These are phyloP conservation scores for Nasonia longicornis DNA, from an alignment of 1,140 invertebrate genomes.

Conservation along the genomic window DNA sequence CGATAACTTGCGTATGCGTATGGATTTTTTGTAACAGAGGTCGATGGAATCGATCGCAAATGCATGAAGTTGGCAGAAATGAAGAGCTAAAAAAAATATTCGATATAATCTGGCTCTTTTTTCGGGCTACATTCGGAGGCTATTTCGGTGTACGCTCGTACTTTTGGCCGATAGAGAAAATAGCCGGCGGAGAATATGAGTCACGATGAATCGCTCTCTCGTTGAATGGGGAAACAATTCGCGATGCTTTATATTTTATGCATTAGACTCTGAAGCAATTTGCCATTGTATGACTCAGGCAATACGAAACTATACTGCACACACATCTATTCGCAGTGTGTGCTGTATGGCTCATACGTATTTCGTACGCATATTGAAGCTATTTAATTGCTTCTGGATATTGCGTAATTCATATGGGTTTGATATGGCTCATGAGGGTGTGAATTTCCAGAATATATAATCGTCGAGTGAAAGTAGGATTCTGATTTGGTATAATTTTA, in stretches of 20 bases:
- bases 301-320: not conserved
- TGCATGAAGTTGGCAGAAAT: not conserved
- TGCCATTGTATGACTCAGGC: slow-evolving; percentile 11
- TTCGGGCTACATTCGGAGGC: not conserved
- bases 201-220: slow-evolving; percentile 11
- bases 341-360: not conserved
- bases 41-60: not conserved
- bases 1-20: not conserved
- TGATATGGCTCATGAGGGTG: no score
- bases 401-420: not conserved
- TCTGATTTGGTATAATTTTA: no score
- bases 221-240: slow-evolving; percentile 19
- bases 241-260: slow-evolving; percentile 36
- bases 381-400: not conserved
- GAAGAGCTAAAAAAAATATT: not conserved
- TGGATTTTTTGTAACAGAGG: not conserved
- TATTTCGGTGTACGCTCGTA: not conserved
- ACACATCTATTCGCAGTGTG: not conserved
- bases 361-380: not conserved
- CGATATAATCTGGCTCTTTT: not conserved
- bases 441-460: no score
- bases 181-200: not conserved
- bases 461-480: no score
- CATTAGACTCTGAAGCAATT: slow-evolving; percentile 20
- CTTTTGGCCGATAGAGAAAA: not conserved